phyloP scores from a whole-genome alignment of 2,888 invertebrate genomes.

The Ptychoptera albimana region DNA sequence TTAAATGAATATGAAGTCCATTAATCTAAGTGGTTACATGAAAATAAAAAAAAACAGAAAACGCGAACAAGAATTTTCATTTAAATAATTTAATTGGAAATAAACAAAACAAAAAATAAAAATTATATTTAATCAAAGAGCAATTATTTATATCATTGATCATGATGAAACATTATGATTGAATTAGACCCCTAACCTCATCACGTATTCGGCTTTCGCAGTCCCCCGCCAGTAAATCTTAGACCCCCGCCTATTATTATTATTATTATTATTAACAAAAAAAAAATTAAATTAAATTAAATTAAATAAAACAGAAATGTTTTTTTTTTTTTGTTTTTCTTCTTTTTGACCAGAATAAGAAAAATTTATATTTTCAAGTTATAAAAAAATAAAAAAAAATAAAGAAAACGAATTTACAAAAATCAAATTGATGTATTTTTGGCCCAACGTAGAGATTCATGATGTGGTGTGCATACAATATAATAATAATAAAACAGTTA shows the following conservation, averaged over 20 bases:
- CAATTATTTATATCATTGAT: too few species aligned
- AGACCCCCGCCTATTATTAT: slow-evolving; percentile 6
- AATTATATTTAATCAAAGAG: too few species aligned
- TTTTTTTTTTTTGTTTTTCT: slow-evolving; percentile 2
- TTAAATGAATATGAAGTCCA: too few species aligned
- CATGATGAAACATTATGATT: too few species aligned
- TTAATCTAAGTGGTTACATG: too few species aligned
- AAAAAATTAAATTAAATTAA: slow-evolving; percentile 1
- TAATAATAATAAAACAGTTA: slow-evolving; percentile 11
- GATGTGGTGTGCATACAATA: slow-evolving; percentile 17
- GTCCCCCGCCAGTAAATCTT: slow-evolving; percentile 12
- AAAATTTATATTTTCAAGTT: background rate
- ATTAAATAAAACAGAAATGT: background rate
- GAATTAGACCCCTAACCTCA: background rate
- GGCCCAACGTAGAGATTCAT: slow-evolving; percentile 13
- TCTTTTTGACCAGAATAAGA: background rate
- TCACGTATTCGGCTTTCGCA: slow-evolving; percentile 11
- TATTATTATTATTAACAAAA: background rate
- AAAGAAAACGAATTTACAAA: too few species aligned
- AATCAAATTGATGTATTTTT: slow-evolving; percentile 7
- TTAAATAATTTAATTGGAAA: too few species aligned
- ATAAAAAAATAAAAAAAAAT: too few species aligned
- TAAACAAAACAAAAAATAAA: too few species aligned
- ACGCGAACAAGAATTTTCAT: too few species aligned
- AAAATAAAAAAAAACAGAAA: too few species aligned